Base-by-base conservation (phyloP, 2,888 invertebrate genomes). In the Creontiades dilutus region DNA sequence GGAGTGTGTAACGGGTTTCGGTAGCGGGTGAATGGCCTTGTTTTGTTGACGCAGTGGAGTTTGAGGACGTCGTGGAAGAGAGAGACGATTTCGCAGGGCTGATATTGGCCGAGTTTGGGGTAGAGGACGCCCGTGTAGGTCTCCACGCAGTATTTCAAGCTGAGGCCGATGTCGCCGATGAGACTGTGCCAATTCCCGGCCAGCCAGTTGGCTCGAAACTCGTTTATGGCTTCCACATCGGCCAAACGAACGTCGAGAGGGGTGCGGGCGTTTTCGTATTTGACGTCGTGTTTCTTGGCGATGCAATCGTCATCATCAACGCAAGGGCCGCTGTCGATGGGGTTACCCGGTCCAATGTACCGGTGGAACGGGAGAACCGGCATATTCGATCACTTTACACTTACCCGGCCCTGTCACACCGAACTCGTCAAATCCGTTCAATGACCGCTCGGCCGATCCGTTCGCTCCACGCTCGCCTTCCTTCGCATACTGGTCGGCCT, bases 261-360 rank as follows among this genome's bases (percentile, higher is more conserved):
- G 0, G 78, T 90, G 16, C 75, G 57, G 27, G 91, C 91, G 46
- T 86, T 84, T 23, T 90, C 91, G 78, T 91, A 91, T 27, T 82
- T 90, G 37, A 90, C 37, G 55, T 91, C 91, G 84, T 91, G 91
- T 16, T 89, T 28, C 48, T 19, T 37, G 16, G 91, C 91, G 37
- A 91, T 91, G 46, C 89, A 89, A 47, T 91, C 90, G 84, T 91
- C 91, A 13, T 78, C 87, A 23, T 91, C 91, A 11, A 91, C 91
- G 27, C 90, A 90, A 1, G 88, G 84, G 9, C 91, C 91, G 52
- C 88, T 90, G 48, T 90, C 86, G 12, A 89, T 23, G n/a, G 52
- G 52, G 52, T 91, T 91, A 0, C 91, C 90, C 0, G 3, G 48
- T n/a, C 91, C 91, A 76, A 91, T 87, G 84, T 91, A 91, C 14